These are phyloP conservation scores for Pocillopora grandis DNA, from an alignment of 92 coral and sea anemone species.

Conservation along the genomic window DNA sequence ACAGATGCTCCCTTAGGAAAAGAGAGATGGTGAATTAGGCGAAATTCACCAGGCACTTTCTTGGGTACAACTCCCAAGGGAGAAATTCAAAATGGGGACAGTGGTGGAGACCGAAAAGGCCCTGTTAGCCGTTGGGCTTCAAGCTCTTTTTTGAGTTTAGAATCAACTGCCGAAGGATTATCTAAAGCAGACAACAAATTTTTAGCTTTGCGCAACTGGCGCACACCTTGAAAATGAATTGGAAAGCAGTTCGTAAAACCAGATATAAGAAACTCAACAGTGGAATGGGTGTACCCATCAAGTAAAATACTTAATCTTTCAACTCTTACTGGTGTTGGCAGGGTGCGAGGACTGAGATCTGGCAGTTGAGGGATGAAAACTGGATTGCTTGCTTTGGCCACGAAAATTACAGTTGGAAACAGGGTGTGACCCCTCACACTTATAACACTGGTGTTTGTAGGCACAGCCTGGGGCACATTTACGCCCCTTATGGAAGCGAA, in stretches of 20 bases:
- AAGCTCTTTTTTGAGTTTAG: slow-evolving; percentile 34
- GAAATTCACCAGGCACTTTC: slow-evolving; percentile 59
- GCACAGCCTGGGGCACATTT: slow-evolving; percentile 44
- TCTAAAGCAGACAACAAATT: slow-evolving; percentile 32
- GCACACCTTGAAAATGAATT: slow-evolving; percentile 46
- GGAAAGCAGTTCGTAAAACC: slow-evolving; percentile 61
- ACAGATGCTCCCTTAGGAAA: slow-evolving; percentile 62
- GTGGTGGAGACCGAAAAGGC: slow-evolving; percentile 51
- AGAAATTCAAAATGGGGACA: slow-evolving; percentile 45
- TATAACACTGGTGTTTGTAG: slow-evolving; percentile 49
- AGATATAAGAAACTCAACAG: slow-evolving; percentile 28
- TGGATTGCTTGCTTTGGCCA: slow-evolving; percentile 9
- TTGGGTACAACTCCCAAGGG: slow-evolving; percentile 70
- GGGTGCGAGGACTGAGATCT: slow-evolving; percentile 9
- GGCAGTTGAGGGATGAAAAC: slow-evolving; percentile 26
- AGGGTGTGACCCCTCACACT: slow-evolving; percentile 53
- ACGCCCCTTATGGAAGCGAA: slow-evolving; percentile 33
- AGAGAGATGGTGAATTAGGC: slow-evolving; percentile 59
- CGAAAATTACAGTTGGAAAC: slow-evolving; percentile 54
- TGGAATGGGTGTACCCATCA: slow-evolving; percentile 37
- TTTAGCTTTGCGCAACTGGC: neutral
- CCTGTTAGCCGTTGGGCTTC: slow-evolving; percentile 42
- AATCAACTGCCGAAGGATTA: slow-evolving; percentile 19
- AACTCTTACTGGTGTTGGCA: slow-evolving; percentile 67
- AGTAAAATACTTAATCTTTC: slow-evolving; percentile 27